Base-by-base conservation (phyloP, 2,797 vertebrate genomes). In the Pelobates cultripes region DNA sequence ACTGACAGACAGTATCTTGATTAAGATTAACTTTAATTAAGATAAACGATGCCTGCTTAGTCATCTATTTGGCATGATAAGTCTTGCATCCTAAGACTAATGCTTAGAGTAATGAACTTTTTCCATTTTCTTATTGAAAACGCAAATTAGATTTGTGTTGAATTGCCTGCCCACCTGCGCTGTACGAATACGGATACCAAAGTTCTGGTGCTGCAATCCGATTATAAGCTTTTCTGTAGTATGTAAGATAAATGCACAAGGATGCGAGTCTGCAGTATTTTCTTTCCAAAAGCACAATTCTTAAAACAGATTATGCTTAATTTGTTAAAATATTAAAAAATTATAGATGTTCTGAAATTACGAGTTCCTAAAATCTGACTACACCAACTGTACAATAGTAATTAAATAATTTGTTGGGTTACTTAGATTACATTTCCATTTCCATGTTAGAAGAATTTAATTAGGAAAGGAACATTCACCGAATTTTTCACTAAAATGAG, bases 11-110 rank as follows among this genome's bases (percentile, higher is more conserved):
- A 84, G 72, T 79, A 78, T 86, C 86, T 90, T 93, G 85, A 91
- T 92, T 89, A 91, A 87, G 83, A 88, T 57, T n/a, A 90, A 85
- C 86, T 86, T 89, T 91, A 92, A 90, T 92, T 91, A 90, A 92
- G 90, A 91, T 85, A 90, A 91, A 92, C 87, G 81, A 86, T 72
- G 71, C 10, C 69, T 89, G 81, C 86, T 90, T 89, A 88, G 67
- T 89, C 85, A 87, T 89, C 84, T 84, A 3, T 86, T 89, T 87
- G 63, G 84, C 47, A 68, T 75, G 42, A 85, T 84, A 71, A 85
- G 82, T 13, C 42, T 86, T 84, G 60, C 81, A 73, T 88, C 71
- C 83, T 88, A 73, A 87, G 73, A 73, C 73, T 85, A 84, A 85
- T 80, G 72, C 41, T 86, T 75, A 73, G 87, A 87, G 68, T 88